A percentile compares a stretch with the other conserved stretches of the same genome.
Conservation (phyloP, 2,888 invertebrate genomes). For the Lamproptera curius region DNA sequence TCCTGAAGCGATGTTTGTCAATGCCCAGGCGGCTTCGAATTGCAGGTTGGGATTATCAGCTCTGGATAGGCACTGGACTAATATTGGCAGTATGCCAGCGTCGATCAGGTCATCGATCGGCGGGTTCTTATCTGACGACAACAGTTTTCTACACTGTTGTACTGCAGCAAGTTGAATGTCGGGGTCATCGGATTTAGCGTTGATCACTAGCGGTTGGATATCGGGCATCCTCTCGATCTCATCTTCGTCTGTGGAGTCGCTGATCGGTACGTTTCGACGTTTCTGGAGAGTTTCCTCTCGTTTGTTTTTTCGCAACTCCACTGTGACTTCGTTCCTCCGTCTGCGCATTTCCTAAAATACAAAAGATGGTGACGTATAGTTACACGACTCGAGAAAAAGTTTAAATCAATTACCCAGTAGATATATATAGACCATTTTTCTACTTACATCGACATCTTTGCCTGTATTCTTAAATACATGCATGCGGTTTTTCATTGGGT, state of each 20-base stretch:
- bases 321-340: constrained; percentile 96
- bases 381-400: constrained; percentile 1
- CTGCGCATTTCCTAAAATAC: constrained; percentile 94
- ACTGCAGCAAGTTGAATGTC: constrained; percentile 93
- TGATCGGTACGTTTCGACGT: constrained; percentile 94
- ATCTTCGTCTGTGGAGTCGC: constrained; percentile 90
- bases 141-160: constrained; percentile 95
- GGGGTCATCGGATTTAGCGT: constrained; percentile 88
- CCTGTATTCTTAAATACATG: constrained; percentile 99
- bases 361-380: constrained; percentile 21
- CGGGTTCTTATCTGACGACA: constrained; percentile 98
- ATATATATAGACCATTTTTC: constrained; percentile 8
- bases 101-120: constrained; percentile 97
- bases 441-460: constrained; percentile 98
- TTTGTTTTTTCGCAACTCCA: constrained; percentile 98
- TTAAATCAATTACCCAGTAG: background rate
- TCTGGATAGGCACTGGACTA: constrained; percentile 92
- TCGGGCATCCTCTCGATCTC: constrained; percentile 85
- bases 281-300: constrained; percentile 97
- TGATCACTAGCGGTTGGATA: constrained; percentile 89
- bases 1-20: constrained; percentile 97
- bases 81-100: constrained; percentile 95
- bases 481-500: constrained; percentile 90
- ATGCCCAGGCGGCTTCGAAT: constrained; percentile 98
- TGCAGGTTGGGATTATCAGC: constrained; percentile 93